Evolutionary conservation across 2,888 invertebrate genomes (phyloP).

Genomic region (Pimpla rufipes): DNA sequence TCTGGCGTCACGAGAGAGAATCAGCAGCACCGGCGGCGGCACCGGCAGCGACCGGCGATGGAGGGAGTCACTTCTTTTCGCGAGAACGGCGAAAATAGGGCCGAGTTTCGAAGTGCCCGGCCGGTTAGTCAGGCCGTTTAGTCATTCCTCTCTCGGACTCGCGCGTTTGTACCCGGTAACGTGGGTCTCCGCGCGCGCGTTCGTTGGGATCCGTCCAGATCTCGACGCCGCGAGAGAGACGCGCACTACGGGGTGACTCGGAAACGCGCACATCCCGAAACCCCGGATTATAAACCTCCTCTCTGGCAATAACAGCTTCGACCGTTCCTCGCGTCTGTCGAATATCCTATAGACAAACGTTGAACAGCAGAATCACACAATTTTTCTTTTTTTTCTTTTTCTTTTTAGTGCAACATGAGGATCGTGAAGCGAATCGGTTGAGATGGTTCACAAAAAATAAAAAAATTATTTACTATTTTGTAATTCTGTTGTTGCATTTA

Average conservation of each 20-base stretch:
- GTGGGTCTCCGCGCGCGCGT: constrained; percentile 73
- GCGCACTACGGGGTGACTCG: constrained; percentile 72
- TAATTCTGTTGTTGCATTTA: too few species aligned
- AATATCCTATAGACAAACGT: neutral
- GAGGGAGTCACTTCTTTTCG: constrained; percentile 63
- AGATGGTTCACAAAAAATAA: too few species aligned
- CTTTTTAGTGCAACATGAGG: too few species aligned
- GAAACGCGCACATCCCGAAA: constrained; percentile 44
- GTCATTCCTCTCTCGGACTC: constrained; percentile 77
- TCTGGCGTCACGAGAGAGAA: constrained; percentile 58
- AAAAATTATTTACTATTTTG: too few species aligned
- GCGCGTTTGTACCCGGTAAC: constrained; percentile 75
- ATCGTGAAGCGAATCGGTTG: too few species aligned
- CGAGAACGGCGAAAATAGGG: constrained; percentile 76
- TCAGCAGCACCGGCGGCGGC: constrained; percentile 11
- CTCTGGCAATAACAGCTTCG: neutral
- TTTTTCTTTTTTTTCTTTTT: too few species aligned
- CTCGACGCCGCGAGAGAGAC: constrained; percentile 76
- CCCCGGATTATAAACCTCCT: neutral
- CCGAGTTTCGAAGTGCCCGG: constrained; percentile 78
- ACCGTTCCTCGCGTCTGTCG: neutral
- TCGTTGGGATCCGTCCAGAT: constrained; percentile 79
- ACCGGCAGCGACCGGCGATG: constrained; percentile 23
- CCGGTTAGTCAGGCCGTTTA: constrained; percentile 79
- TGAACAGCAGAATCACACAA: neutral